Evolutionary conservation across 2,888 invertebrate species (phyloP).

Genomic region (Platypus cylindrus): DNA sequence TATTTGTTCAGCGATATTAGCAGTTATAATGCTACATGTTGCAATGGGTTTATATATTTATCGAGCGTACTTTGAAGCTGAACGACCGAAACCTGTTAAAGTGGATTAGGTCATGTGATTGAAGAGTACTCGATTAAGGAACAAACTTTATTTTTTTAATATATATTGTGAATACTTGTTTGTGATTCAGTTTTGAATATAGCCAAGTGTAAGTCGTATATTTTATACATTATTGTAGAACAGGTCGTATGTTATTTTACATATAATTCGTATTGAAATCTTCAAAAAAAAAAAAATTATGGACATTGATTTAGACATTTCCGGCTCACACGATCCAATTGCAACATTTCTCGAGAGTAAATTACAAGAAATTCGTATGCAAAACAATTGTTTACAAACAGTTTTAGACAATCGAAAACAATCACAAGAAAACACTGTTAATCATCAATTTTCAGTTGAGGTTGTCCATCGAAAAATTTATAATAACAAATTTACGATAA

Average conservation of each 20-base stretch:
- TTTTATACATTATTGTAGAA: too few species aligned
- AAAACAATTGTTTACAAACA: slow-evolving; percentile 15
- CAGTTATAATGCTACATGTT: slow-evolving; percentile 61
- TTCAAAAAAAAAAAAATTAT: too few species aligned
- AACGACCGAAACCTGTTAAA: slow-evolving; percentile 28
- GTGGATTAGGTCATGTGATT: slow-evolving; percentile 23
- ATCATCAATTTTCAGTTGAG: slow-evolving; percentile 1
- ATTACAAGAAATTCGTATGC: slow-evolving; percentile 17
- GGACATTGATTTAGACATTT: slow-evolving; percentile 22
- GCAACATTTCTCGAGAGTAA: slow-evolving; percentile 19
- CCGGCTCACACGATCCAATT: slow-evolving; percentile 21
- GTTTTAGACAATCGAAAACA: slow-evolving; percentile 15
- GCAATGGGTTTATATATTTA: slow-evolving; percentile 69
- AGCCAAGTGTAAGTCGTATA: too few species aligned
- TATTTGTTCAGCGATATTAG: slow-evolving; percentile 65
- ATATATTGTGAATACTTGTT: too few species aligned
- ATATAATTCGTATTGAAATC: too few species aligned
- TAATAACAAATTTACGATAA: slow-evolving; percentile 23
- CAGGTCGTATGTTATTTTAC: too few species aligned
- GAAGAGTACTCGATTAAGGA: too few species aligned
- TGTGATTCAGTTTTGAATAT: too few species aligned
- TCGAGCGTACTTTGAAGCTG: slow-evolving; percentile 54
- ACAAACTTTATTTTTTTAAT: too few species aligned
- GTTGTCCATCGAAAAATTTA: slow-evolving; percentile 15
- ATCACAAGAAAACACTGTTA: slow-evolving; percentile 1